A percentile compares a stretch with the other conserved stretches of the same genome.
phyloP scores from a whole-genome alignment of 2,888 invertebrate species.

The Meloe dianella region DNA sequence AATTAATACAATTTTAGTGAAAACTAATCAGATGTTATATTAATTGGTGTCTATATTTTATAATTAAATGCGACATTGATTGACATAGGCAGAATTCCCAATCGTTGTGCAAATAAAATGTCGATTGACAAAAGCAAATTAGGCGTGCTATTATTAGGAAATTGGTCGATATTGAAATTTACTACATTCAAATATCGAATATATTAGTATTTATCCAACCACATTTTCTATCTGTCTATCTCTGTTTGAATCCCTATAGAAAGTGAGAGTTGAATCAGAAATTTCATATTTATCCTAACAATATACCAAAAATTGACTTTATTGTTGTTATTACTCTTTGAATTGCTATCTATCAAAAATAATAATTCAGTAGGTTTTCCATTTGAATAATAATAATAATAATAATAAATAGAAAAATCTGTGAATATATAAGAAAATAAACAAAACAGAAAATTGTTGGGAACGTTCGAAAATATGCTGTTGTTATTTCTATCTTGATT shows the following conservation, averaged over 20 bases:
- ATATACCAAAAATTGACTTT: background rate
- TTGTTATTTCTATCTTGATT: background rate
- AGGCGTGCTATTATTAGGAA: slow-evolving; percentile 1
- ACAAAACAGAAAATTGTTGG: background rate
- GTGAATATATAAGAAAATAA: background rate
- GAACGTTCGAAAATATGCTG: background rate
- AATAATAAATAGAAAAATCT: too few species aligned
- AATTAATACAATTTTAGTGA: background rate
- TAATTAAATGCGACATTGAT: slow-evolving; percentile 4
- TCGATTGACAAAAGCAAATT: slow-evolving; percentile 5
- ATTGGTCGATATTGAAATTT: slow-evolving; percentile 2
- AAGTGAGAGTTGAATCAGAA: background rate
- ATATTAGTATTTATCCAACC: background rate
- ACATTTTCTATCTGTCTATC: background rate
- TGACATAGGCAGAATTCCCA: slow-evolving; percentile 2
- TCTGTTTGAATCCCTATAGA: background rate
- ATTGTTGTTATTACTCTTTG: background rate
- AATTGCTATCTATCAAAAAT: background rate
- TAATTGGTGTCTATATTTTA: background rate
- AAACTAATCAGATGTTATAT: background rate
- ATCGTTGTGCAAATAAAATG: slow-evolving; percentile 5
- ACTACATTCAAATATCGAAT: background rate
- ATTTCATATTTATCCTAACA: slow-evolving; percentile 2
- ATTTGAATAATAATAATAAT: background rate
- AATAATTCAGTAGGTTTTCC: background rate